Conservation (phyloP, 2,888 invertebrate genomes). For the Druceiella hillmani region DNA sequence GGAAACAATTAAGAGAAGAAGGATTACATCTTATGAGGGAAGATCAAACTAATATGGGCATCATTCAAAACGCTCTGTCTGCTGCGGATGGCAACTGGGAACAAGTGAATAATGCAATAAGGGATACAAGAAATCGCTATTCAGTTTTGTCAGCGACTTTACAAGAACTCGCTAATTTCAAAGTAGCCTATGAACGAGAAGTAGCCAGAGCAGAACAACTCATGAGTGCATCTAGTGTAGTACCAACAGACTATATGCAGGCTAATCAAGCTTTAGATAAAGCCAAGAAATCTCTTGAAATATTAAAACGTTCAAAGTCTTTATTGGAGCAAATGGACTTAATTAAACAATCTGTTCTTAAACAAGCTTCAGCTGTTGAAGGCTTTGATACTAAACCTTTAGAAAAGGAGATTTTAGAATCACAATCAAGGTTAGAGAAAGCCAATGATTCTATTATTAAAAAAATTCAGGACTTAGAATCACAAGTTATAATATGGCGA, state of each 20-base stretch:
- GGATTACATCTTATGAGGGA: conserved; percentile 75
- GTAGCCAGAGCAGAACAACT: conserved; percentile 64
- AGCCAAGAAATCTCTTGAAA: conserved; percentile 69
- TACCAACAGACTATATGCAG: conserved; percentile 68
- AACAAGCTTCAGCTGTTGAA: conserved; percentile 63
- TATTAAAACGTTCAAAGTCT: conserved; percentile 68
- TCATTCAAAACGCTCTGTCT: conserved; percentile 73
- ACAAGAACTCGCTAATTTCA: conserved; percentile 69
- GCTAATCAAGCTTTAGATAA: conserved; percentile 67
- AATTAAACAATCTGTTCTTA: conserved; percentile 65
- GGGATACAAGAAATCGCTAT: conserved; percentile 69
- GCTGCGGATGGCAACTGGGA: conserved; percentile 79
- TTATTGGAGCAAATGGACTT: conserved; percentile 73
- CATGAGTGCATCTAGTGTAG: conserved; percentile 56
- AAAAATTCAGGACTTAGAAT: conserved; percentile 75
- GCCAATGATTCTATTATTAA: conserved; percentile 66
- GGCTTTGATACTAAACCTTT: conserved; percentile 58
- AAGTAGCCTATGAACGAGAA: conserved; percentile 63
- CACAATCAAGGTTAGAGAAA: conserved; percentile 65
- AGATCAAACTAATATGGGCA: conserved; percentile 73
- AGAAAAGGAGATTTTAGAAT: conserved; percentile 54
- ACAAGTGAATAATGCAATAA: conserved; percentile 66
- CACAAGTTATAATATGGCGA: conserved; percentile 88
- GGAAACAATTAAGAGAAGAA: conserved; percentile 71
- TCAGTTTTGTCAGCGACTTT: conserved; percentile 66